Evolutionary conservation across 2,888 invertebrate species (phyloP), one percentile per base, ranked within the genome.

Genomic region (Drosophila aldrichi): DNA sequence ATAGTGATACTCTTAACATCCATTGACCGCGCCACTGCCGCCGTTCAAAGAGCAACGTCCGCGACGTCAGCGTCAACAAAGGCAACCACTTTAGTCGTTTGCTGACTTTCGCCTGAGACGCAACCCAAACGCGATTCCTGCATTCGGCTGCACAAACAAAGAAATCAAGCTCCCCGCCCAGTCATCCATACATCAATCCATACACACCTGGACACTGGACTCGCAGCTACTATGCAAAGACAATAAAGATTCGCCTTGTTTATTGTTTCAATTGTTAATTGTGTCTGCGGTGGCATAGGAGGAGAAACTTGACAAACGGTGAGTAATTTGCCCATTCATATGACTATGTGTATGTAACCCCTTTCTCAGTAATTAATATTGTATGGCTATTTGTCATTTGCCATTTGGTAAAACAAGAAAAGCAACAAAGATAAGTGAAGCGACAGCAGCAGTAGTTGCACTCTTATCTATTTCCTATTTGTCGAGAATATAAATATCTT

Each of bases 51-150:
- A 76, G 79, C 88, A 83, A 83, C 89, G 82, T 59, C 56, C 83
- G 72, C 69, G 55, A 57, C 58, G 51, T 14, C 41, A 74, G 57
- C 60, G 51, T 16, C 48, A 74, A 79, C 76, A 88, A 88, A 79
- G 80, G 70, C 70, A 51, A 46, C 48, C 82, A 65, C 77, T 76
- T 72, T 60, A 74, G 59, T 81, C 70, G 82, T 68, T 82, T 69
- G 69, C 40, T 69, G 85, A 85, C 88, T 88, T 82, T 82, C 88
- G 73, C 86, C 70, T 63, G 73, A 88, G 77, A 71, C 70, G 62
- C 52, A 25, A 20, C 32, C 55, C 18, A 40, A 56, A 49, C 44
- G 44, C 56, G 51, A 48, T 38, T 48, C 48, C 85, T 87, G 79
- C 63, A 71, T 70, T 61, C 56, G 51, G 55, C 48, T 59, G 49